Percentiles rank a stretch among this genome's conserved stretches.
Conservation (phyloP, 2,888 invertebrate species). For the Lochmaea crataegi region DNA sequence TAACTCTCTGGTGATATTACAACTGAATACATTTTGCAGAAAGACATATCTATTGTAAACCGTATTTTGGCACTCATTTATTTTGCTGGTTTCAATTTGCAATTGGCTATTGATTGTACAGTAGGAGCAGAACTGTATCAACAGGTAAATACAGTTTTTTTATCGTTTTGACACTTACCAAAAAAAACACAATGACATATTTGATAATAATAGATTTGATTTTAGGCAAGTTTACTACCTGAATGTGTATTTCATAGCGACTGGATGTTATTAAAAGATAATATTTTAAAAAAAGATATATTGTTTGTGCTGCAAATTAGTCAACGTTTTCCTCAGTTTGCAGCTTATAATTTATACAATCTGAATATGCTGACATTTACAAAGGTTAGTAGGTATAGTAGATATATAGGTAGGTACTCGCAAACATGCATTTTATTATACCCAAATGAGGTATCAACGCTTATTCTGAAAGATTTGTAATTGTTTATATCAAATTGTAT, state of each 20-base stretch:
- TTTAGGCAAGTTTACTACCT: constrained; percentile 1
- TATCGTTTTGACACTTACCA: too few relatives aligned
- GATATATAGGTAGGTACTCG: too few relatives aligned
- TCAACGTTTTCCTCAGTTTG: constrained; percentile 7
- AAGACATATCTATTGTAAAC: not conserved
- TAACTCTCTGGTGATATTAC: too few relatives aligned
- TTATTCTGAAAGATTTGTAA: too few relatives aligned
- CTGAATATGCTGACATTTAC: not conserved
- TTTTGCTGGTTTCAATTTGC: not conserved
- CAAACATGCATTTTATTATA: too few relatives aligned
- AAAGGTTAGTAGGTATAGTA: not conserved
- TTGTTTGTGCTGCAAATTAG: not conserved
- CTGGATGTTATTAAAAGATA: not conserved
- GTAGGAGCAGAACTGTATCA: not conserved
- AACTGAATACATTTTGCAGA: not conserved
- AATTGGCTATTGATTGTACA: not conserved
- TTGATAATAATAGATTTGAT: not conserved
- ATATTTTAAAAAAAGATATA: not conserved
- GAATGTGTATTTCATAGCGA: not conserved
- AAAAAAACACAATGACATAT: too few relatives aligned
- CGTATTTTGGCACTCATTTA: not conserved
- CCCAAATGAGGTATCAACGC: too few relatives aligned
- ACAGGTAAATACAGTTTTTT: not conserved
- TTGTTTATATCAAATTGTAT: too few relatives aligned
- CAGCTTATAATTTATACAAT: not conserved